Conservation (phyloP, 2,797 vertebrate species). For the Syncerus caffer region DNA sequence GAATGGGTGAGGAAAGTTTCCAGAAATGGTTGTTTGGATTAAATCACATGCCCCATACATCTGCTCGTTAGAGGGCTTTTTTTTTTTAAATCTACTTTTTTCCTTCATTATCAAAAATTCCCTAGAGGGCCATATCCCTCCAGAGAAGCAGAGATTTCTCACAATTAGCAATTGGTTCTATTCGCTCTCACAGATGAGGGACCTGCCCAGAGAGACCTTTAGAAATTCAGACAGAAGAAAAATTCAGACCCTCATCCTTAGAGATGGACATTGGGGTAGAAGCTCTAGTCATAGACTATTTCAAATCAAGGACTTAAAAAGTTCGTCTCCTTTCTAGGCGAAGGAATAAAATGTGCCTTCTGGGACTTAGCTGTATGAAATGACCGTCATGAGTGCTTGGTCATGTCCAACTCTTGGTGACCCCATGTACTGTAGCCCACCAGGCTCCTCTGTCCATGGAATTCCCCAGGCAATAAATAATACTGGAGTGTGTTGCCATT, state of each 20-base stretch:
- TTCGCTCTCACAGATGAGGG: background rate
- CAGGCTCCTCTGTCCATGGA: background rate
- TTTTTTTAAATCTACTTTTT: background rate
- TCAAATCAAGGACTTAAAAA: background rate
- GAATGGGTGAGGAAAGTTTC: background rate
- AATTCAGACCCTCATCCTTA: background rate
- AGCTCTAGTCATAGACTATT: background rate
- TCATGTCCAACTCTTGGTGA: background rate
- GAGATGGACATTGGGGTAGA: background rate
- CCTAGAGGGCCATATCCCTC: background rate
- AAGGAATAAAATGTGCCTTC: background rate
- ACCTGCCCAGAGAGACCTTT: background rate
- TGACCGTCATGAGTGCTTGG: background rate
- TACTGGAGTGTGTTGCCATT: background rate
- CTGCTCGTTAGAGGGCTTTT: background rate
- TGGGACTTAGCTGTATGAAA: background rate
- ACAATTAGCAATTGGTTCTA: background rate
- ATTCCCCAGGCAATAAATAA: background rate
- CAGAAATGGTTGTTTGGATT: background rate
- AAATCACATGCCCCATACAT: background rate
- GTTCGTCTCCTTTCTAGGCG: background rate
- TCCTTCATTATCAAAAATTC: background rate
- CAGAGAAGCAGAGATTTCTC: background rate
- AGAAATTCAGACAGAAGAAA: background rate
- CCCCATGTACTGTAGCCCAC: background rate